phyloP scores from a whole-genome alignment of 2,113 vertebrate genomes.

The Syngnathus floridae region DNA sequence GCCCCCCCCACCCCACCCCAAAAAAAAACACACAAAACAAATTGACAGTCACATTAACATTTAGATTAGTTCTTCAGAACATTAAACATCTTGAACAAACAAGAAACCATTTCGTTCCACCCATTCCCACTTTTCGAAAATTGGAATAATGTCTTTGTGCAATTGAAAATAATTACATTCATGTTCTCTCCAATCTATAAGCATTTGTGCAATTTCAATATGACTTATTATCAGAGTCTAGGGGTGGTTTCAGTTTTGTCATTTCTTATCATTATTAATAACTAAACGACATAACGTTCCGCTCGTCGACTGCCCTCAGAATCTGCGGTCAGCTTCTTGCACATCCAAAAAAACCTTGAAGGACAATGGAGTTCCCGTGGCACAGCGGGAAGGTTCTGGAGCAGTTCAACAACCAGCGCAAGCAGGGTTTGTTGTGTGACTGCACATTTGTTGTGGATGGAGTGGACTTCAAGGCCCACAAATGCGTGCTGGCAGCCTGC shows the following conservation, averaged over 20 bases:
- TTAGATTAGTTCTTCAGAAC: no score
- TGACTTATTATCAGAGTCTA: not conserved
- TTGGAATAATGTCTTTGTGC: no score
- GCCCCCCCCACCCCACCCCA: no score
- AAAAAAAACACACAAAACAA: no score
- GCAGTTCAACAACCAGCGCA: slow-evolving; percentile 89
- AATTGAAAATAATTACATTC: no score
- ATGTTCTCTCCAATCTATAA: no score
- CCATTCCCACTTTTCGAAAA: no score
- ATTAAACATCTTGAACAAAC: no score
- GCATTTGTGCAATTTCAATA: no score
- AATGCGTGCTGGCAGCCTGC: slow-evolving; percentile 91
- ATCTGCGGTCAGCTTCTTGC: not conserved
- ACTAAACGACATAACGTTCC: not conserved
- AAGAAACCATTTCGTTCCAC: no score
- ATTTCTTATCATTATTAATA: not conserved
- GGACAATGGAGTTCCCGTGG: slow-evolving; percentile 93
- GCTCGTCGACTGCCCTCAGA: not conserved
- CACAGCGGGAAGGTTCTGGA: slow-evolving; percentile 91
- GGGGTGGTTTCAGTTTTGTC: no score
- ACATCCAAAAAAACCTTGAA: slow-evolving; percentile 1
- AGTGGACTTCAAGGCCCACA: slow-evolving; percentile 95
- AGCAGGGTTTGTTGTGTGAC: slow-evolving; percentile 89
- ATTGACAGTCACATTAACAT: no score
- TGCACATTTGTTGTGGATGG: slow-evolving; percentile 97